Evolutionary conservation across 2,113 vertebrate species (phyloP), one percentile per base, ranked within the genome.

Genomic region (Serinus canaria): DNA sequence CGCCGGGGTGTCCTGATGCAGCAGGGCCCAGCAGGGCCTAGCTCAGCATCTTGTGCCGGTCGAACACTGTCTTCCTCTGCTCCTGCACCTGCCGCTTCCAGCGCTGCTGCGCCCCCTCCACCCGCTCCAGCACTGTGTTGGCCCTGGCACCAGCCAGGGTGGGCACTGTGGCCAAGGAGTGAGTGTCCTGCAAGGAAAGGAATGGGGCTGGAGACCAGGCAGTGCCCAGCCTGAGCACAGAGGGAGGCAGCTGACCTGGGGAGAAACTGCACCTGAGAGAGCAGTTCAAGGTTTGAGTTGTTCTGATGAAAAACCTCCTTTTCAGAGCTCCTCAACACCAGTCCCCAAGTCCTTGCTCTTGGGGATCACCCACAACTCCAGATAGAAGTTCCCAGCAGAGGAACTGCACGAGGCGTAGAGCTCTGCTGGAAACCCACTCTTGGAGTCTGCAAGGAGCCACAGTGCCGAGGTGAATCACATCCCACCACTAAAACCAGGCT

Each of bases 41-140:
- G 97, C 99, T 99, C 47, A 99, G 98, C 98, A 99, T 98, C 97
- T 99, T 99, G 97, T 99, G 99, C 43, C 99, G 98, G 87, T 99
- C 99, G 3, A 99, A 99, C 52, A 99, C 99, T 0, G 99, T 99
- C 98, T 99, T 99, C 91, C 99, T 98, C 95, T 99, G 99, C 90
- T 99, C 99, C 97, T 99, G 99, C 92, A 99, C 99, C 95, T 99
- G 99, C 91, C 98, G 98, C 95, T 99, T 99, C 99, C 99, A 99
- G 87, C 99, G 98, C 96, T 99, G 99, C 97, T 99, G 99, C 1
- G 99, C 99, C 4, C 99, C 99, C 78, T 99, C 99, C 28, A 99
- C 98, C 8, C 99, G 97, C 96, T 99, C 99, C 97, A 99, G 97
- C 84, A 99, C 98, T 0, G 99, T 99, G 98, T 99, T 99, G 46